Evolutionary conservation across 2,113 vertebrate genomes (phyloP).

Genomic region (Myiagra hebetior): DNA sequence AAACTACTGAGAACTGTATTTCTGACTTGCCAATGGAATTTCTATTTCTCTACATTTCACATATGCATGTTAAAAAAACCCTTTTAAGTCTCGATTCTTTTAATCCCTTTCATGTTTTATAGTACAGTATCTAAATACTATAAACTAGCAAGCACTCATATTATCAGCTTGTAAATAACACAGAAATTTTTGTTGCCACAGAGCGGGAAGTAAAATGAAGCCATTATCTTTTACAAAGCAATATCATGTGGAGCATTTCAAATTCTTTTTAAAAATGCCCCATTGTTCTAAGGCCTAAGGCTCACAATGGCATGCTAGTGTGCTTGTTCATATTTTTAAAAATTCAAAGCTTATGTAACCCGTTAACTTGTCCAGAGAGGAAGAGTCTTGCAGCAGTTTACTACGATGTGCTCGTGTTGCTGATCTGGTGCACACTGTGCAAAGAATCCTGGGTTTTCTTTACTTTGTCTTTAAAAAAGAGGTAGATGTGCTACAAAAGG

Average conservation of each 20-base stretch:
- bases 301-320: not conserved
- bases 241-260: not conserved
- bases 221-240: constrained; percentile 45
- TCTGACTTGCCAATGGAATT: not conserved
- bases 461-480: not conserved
- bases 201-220: constrained; percentile 11
- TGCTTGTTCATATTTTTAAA: not conserved
- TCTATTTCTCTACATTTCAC: not conserved
- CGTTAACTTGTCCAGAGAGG: not conserved
- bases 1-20: not conserved
- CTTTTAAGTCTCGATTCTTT: not conserved
- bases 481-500: not conserved
- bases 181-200: not conserved
- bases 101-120: not conserved
- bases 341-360: not conserved
- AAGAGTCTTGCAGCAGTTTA: not conserved
- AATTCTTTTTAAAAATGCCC: constrained; percentile 34
- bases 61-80: not conserved
- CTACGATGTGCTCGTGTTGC: accelerated
- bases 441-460: not conserved
- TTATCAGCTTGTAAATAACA: constrained; percentile 20
- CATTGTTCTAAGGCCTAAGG: constrained; percentile 14
- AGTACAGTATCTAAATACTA: not conserved
- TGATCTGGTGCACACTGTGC: not conserved
- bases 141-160: not conserved